Base-by-base conservation (phyloP, 1,140 invertebrate genomes). In the Phenacoccus solenopsis region DNA sequence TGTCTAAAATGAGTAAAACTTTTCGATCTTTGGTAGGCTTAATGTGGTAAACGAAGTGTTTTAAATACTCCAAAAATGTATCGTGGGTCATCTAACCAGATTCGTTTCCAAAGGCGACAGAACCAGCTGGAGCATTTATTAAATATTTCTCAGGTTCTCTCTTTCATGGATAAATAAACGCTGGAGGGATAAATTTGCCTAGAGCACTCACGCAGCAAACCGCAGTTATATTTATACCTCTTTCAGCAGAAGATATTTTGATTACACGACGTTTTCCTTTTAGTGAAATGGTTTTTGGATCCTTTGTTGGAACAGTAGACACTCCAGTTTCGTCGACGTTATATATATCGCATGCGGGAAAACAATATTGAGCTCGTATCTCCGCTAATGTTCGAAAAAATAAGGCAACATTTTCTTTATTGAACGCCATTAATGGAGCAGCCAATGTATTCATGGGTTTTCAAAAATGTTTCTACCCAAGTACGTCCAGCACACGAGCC, bases 301-400 rank as follows among this genome's bases (percentile, higher is more conserved):
- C 67, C 72, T 77, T 81, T 38, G 76, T 78, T 72, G 78, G 79
- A 2, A 81, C 77, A 27, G 76, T 78, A 10, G 76, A 73, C 7
- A 81, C 75, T 67, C 78, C 77, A 70, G 78, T 78, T 77, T 81
- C 78, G 71, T 83, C 81, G 24, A 78, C 73, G 70, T 80, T 80
- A 71, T 74, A 79, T 1, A 72, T 70, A n/a, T 70, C 25, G 27
- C 35, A 30, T 13, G 69, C 20, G 5, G 57, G 27, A 35, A 72
- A 67, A 22, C 16, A 28, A 59, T 38, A 70, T 68, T 72, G 67
- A 24, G 70, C 25, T 7, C 71, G 28, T 25, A 72, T 32, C 9
- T 38, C 61, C 2, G 10, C 38, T 24, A 70, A 28, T 3, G 64
- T 1, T 2, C 32, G 25, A 30, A 70, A 70, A 61, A 70, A 70